Conservation (phyloP, 2,113 vertebrate species). For the Brachyhypopomus gauderio region DNA sequence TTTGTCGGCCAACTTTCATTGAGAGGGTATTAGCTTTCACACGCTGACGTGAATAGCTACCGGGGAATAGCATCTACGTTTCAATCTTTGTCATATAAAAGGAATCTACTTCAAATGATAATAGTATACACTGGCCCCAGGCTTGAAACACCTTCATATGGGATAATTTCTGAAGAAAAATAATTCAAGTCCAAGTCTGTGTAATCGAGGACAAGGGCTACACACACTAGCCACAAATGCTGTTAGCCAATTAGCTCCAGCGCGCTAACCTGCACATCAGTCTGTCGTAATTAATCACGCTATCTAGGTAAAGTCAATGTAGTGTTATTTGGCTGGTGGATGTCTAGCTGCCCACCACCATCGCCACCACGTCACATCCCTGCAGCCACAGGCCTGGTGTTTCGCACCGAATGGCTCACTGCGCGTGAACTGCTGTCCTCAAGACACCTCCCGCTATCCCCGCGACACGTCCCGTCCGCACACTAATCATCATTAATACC, state of each 20-base stretch:
- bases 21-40: neutral
- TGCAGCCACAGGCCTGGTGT: neutral
- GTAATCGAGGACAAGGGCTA: neutral
- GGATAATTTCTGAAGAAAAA: neutral
- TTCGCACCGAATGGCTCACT: constrained; percentile 34
- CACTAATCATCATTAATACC: constrained; percentile 10
- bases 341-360: neutral
- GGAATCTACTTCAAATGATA: too few relatives aligned
- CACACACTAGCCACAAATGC: constrained; percentile 19
- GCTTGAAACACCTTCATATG: neutral
- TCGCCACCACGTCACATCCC: neutral
- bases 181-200: neutral
- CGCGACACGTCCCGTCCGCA: constrained; percentile 6
- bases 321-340: constrained; percentile 47
- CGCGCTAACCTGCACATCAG: constrained; percentile 64
- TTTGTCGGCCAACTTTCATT: neutral
- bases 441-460: too few relatives aligned
- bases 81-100: neutral
- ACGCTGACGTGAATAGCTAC: neutral
- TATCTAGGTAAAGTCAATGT: constrained; percentile 50
- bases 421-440: constrained; percentile 15
- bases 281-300: constrained; percentile 63
- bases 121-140: neutral
- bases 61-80: neutral
- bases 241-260: constrained; percentile 58